Conservation (phyloP, 2,113 vertebrate species). For the Ardeotis arabs region DNA sequence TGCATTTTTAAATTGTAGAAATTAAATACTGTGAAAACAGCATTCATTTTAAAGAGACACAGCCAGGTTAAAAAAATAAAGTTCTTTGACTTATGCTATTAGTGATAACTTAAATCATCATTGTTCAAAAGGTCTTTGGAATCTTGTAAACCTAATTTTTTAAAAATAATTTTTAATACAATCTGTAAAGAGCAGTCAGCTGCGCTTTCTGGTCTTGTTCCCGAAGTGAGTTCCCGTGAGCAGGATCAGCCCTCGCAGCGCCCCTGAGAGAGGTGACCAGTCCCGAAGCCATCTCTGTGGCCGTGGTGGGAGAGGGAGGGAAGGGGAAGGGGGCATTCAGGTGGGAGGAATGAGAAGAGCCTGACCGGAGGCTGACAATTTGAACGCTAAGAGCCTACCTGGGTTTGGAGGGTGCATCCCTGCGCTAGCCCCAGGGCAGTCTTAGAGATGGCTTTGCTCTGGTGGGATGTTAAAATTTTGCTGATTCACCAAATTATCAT, state of each 20-base stretch:
- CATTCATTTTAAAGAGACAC: background rate
- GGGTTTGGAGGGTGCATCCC: background rate
- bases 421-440: background rate
- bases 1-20: background rate
- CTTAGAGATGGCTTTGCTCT: background rate
- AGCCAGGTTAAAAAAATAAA: background rate
- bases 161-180: background rate
- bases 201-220: background rate
- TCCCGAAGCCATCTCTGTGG: fast-evolving
- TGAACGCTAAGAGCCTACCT: background rate
- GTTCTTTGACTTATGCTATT: background rate
- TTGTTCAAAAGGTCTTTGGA: background rate
- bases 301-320: background rate
- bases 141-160: background rate
- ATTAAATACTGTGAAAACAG: background rate
- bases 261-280: background rate
- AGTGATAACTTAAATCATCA: background rate
- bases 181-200: background rate
- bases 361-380: background rate
- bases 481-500: background rate
- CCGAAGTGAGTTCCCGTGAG: background rate
- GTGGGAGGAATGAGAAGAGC: background rate
- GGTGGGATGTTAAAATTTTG: background rate
- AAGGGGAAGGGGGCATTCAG: too few species aligned
- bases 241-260: background rate